Percentiles rank a stretch among this genome's conserved stretches.
Evolutionary conservation across 2,888 invertebrate genomes (phyloP).

Genomic region (Harmothoe impar): DNA sequence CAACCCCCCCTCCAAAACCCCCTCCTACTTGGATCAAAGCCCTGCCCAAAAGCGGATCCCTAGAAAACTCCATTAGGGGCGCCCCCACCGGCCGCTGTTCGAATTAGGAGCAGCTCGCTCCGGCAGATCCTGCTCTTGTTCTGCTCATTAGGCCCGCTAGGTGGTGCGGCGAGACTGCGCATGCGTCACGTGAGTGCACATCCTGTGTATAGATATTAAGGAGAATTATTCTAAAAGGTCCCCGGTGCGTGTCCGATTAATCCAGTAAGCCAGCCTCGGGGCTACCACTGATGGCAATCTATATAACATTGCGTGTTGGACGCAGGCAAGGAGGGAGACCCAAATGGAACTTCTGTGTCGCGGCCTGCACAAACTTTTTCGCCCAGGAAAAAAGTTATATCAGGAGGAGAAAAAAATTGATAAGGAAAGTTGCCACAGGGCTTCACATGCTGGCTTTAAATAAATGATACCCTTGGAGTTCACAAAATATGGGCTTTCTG

Average conservation of each 20-base stretch:
- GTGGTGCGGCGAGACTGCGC: not conserved
- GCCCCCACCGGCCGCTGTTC: not conserved
- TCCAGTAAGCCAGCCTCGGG: not conserved
- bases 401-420: too few species aligned
- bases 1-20: not conserved
- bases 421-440: too few species aligned
- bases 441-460: too few species aligned
- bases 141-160: conserved; percentile 12
- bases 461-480: too few species aligned
- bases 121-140: conserved; percentile 1
- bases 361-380: not conserved
- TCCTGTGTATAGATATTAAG: conserved; percentile 56
- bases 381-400: too few species aligned
- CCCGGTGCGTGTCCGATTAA: not conserved
- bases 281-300: conserved; percentile 32
- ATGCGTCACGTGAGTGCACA: conserved; percentile 15
- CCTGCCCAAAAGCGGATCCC: not conserved
- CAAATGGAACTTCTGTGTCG: conserved; percentile 47
- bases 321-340: not conserved
- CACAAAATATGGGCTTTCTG: too few species aligned
- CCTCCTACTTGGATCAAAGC: not conserved
- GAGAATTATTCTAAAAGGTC: conserved; percentile 41
- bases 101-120: conserved; percentile 8
- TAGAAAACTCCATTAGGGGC: not conserved
- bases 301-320: conserved; percentile 34